Conservation (phyloP, 30 jellyfish, hydroid and myxozoan species). For the Nemopilema nomurai region DNA sequence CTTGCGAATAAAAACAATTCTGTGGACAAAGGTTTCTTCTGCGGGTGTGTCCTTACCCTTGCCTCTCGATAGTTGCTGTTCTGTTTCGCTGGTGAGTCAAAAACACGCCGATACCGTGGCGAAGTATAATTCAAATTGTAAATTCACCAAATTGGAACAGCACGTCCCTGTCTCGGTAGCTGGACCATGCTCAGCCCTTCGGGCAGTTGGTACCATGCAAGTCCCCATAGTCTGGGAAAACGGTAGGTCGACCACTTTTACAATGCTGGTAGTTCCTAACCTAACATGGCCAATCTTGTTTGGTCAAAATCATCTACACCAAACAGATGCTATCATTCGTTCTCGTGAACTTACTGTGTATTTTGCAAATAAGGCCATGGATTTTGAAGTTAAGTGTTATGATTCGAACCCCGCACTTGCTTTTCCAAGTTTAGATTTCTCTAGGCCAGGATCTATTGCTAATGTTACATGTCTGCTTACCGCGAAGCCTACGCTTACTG, state of each 20-base stretch:
- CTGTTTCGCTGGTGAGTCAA: conserved; percentile 41
- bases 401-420: conserved; percentile 38
- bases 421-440: not conserved
- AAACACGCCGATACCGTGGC: conserved; percentile 30
- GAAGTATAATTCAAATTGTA: conserved; percentile 1
- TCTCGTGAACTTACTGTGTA: conserved; percentile 27
- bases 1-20: conserved; percentile 32
- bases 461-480: conserved; percentile 47
- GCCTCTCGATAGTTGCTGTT: conserved; percentile 56
- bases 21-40: conserved; percentile 36
- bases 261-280: conserved; percentile 50
- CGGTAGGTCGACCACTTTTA: conserved; percentile 23
- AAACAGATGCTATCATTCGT: conserved; percentile 39
- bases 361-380: conserved; percentile 28
- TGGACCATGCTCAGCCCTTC: conserved; percentile 30
- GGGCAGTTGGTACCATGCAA: conserved; percentile 53
- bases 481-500: conserved; percentile 1
- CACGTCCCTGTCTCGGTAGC: conserved; percentile 62
- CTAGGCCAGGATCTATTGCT: conserved; percentile 32
- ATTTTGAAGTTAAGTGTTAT: conserved; percentile 32
- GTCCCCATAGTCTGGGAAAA: conserved; percentile 51
- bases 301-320: conserved; percentile 55
- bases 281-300: conserved; percentile 50
- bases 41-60: conserved; percentile 47
- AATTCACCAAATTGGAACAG: conserved; percentile 37